Percentiles rank a stretch among this genome's conserved stretches.
Conservation (phyloP, 2,797 vertebrate species). For the Columba guinea region DNA sequence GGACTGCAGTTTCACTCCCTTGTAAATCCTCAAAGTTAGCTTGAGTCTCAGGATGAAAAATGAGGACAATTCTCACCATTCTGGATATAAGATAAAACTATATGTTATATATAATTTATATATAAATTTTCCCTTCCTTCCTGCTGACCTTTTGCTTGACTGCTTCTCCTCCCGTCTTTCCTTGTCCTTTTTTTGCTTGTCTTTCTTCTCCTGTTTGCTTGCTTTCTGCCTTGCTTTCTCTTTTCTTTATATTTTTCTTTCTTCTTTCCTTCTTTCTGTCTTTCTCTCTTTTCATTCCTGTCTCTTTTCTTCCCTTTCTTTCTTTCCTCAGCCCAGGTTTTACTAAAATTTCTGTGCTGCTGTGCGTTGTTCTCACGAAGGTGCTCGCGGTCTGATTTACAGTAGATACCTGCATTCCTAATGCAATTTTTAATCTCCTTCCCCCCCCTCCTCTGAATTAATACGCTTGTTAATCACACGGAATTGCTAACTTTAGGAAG, state of each 20-base stretch:
- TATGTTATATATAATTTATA: neutral
- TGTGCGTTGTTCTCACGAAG: neutral
- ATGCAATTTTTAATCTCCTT: slow-evolving; percentile 59
- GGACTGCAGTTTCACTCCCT: neutral
- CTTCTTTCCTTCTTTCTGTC: too few species aligned
- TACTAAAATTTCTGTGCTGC: neutral
- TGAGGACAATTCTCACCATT: neutral
- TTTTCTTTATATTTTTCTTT: neutral
- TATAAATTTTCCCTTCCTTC: neutral
- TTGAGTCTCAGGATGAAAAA: neutral
- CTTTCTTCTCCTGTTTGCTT: too few species aligned
- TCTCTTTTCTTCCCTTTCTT: neutral
- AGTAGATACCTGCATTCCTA: slow-evolving; percentile 50
- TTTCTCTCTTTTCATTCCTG: neutral
- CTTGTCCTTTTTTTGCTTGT: neutral
- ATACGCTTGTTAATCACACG: slow-evolving; percentile 67
- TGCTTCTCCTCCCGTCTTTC: neutral
- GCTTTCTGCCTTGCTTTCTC: neutral
- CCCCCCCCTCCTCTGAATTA: slow-evolving; percentile 22
- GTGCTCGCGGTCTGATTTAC: slow-evolving; percentile 17
- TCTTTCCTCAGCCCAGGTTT: neutral
- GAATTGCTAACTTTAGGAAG: slow-evolving; percentile 67
- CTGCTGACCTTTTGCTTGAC: neutral
- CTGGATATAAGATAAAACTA: neutral
- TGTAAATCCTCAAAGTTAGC: neutral